A percentile compares a stretch with the other conserved stretches of the same genome.
These are phyloP conservation scores for Hozukius guyotensis DNA, from an alignment of 2,797 vertebrate species.

Conservation along the genomic window DNA sequence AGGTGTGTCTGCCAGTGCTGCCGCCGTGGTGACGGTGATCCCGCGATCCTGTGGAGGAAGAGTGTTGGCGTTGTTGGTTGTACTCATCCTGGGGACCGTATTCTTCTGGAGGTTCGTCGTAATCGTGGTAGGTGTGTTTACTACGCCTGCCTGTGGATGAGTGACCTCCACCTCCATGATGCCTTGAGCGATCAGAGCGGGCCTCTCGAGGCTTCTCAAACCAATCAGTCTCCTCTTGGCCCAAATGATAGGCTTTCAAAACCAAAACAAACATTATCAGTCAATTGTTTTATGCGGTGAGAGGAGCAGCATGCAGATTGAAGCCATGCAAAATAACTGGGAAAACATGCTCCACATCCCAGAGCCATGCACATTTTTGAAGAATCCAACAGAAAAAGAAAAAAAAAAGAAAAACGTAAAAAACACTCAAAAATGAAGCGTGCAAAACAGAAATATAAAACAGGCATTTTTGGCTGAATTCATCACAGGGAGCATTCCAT, in stretches of 20 bases:
- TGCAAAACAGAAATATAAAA: conserved; percentile 68
- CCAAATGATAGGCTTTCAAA: conserved; percentile 99
- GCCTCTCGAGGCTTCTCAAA: conserved; percentile 98
- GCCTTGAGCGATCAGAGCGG: conserved; percentile 92
- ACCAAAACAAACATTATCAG: conserved; percentile 89
- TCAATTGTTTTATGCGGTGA: conserved; percentile 74
- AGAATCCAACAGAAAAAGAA: conserved; percentile 11
- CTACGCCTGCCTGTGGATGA: conserved; percentile 91
- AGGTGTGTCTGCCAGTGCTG: conserved; percentile 89
- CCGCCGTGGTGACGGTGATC: conserved; percentile 93
- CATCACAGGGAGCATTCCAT: conserved; percentile 66
- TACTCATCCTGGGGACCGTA: conserved; percentile 93
- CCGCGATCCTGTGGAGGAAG: conserved; percentile 85
- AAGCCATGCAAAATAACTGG: conserved; percentile 87
- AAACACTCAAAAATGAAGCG: conserved; percentile 69
- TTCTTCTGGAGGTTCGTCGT: conserved; percentile 95
- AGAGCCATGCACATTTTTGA: conserved; percentile 67
- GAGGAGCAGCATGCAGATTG: conserved; percentile 71
- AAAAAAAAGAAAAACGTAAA: conserved; percentile 36
- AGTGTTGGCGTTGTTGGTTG: conserved; percentile 83
- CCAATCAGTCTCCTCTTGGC: conserved; percentile 99
- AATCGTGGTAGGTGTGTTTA: conserved; percentile 96
- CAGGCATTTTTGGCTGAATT: conserved; percentile 85
- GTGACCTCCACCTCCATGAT: conserved; percentile 90
- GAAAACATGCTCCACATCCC: conserved; percentile 47